Percentiles rank a stretch among this genome's conserved stretches.
Evolutionary conservation across 2,113 vertebrate species (phyloP).

Genomic region (Paratilapia polleni): DNA sequence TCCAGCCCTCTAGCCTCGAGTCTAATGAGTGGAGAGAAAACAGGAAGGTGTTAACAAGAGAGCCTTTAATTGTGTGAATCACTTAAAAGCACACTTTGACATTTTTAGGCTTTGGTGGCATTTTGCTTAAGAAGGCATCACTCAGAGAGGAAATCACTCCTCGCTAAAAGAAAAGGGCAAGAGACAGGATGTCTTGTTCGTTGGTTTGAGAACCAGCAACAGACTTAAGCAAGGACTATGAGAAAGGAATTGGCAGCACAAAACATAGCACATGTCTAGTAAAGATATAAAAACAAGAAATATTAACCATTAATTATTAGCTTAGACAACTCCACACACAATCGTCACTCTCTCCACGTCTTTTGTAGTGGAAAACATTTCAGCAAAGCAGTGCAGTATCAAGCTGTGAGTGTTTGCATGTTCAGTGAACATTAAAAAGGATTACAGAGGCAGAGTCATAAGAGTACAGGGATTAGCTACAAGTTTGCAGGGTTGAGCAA

Average conservation of each 20-base stretch:
- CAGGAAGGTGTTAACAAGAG: conserved; percentile 31
- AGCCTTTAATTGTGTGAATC: conserved; percentile 17
- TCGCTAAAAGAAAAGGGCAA: neutral
- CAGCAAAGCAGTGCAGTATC: conserved; percentile 1
- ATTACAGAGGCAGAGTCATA: conserved; percentile 58
- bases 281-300: neutral
- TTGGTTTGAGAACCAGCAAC: neutral
- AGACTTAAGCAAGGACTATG: neutral
- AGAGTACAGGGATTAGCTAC: conserved; percentile 40
- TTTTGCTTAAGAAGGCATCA: conserved; percentile 20
- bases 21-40: conserved; percentile 75
- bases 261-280: neutral
- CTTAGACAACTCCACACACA: neutral
- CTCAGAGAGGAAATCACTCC: conserved; percentile 13
- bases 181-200: neutral
- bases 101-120: conserved; percentile 34
- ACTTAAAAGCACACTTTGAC: conserved; percentile 44
- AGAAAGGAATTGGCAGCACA: neutral
- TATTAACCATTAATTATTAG: neutral
- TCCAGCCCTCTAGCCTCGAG: conserved; percentile 91
- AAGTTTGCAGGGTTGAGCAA: neutral
- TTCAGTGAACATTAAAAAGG: conserved; percentile 20
- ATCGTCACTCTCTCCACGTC: neutral
- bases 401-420: conserved; percentile 30
- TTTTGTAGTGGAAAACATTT: conserved; percentile 21